Evolutionary conservation across 2,888 invertebrate species (phyloP).

Genomic region (Latrodectus elegans): DNA sequence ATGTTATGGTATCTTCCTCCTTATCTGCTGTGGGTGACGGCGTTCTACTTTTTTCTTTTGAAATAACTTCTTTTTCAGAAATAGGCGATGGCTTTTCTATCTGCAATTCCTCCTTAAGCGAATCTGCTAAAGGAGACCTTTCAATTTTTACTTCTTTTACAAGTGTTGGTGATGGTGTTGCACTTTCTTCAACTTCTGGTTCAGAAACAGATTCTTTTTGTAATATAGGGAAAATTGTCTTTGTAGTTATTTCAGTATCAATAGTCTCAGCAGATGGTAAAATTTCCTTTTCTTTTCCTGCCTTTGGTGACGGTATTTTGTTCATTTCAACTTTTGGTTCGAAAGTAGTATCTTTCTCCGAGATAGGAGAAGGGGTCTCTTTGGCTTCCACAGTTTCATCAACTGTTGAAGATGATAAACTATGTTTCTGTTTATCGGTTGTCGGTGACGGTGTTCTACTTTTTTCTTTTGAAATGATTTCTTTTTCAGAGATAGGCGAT

Average conservation of each 20-base stretch:
- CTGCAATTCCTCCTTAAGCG: not conserved
- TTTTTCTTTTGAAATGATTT: not conserved
- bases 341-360: not conserved
- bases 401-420: too few species aligned
- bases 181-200: not conserved
- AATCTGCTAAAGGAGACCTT: not conserved
- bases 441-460: not conserved
- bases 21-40: not conserved
- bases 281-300: not conserved
- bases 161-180: not conserved
- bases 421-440: not conserved
- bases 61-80: not conserved
- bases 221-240: not conserved
- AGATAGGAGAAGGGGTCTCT: not conserved
- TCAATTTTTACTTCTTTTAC: not conserved
- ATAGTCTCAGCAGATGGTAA: too few species aligned
- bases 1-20: not conserved
- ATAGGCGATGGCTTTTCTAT: not conserved
- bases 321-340: not conserved
- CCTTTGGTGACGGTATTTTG: not conserved
- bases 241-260: not conserved
- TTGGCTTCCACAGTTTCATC: not conserved
- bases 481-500: not conserved
- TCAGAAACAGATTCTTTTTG: not conserved
- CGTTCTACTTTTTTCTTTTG: not conserved